Conservation (phyloP, 2,888 invertebrate genomes). For the Scaptodrosophila latifasciaeformis region DNA sequence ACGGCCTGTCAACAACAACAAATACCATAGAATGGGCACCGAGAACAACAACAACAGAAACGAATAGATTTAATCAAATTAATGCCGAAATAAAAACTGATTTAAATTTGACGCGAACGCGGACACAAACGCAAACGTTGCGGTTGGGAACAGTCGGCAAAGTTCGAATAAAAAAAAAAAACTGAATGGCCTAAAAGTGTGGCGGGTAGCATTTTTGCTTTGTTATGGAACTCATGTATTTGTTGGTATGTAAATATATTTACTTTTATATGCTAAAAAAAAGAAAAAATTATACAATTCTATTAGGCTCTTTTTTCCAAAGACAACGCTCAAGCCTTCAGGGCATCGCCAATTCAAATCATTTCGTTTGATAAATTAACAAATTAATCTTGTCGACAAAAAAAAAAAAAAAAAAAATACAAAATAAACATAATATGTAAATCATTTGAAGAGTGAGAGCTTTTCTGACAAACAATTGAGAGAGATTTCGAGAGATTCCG, state of each 20-base stretch:
- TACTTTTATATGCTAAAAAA: neutral
- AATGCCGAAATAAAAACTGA: constrained; percentile 28
- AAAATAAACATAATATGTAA: too few relatives aligned
- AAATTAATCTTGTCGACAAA: constrained; percentile 20
- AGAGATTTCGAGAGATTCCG: too few relatives aligned
- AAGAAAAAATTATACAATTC: neutral
- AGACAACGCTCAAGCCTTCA: too few relatives aligned
- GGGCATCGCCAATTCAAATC: neutral
- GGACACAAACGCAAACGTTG: constrained; percentile 8
- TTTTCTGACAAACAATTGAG: constrained; percentile 6
- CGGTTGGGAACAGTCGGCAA: constrained; percentile 9
- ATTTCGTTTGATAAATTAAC: constrained; percentile 27
- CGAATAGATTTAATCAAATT: constrained; percentile 36
- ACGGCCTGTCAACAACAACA: constrained; percentile 14
- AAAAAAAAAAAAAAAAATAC: neutral
- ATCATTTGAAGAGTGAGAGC: too few relatives aligned
- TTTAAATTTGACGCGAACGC: constrained; percentile 23
- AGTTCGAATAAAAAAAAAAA: neutral
- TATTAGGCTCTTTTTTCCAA: constrained; percentile 2
- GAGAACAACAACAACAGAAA: neutral
- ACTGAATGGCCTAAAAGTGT: constrained; percentile 23
- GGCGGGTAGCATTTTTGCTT: constrained; percentile 22
- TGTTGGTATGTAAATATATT: neutral
- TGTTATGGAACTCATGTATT: too few relatives aligned
- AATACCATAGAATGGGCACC: too few relatives aligned